Conservation (phyloP, 2,113 vertebrate species). For the Hypocryptadius cinnamomeus region DNA sequence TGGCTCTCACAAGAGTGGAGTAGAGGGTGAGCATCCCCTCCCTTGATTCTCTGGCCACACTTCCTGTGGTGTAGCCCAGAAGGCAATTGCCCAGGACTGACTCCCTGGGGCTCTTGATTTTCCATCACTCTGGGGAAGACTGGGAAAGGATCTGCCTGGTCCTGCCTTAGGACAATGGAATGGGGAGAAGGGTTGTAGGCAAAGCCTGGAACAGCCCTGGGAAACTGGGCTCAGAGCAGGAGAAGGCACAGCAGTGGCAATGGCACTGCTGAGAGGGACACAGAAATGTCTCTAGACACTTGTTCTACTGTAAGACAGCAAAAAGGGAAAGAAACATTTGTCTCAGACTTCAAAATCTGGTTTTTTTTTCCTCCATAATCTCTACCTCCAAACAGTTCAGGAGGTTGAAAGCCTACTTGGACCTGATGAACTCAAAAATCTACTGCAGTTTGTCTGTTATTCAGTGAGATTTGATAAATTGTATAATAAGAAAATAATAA, state of each 20-base stretch:
- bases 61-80: not conserved
- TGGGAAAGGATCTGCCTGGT: not conserved
- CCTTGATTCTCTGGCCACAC: not conserved
- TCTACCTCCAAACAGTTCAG: not conserved
- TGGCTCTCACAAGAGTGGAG: fast-evolving
- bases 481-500: not conserved
- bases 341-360: not conserved
- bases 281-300: not conserved
- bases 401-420: not conserved
- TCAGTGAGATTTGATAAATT: not conserved
- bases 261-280: not conserved
- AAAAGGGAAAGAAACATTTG: not conserved
- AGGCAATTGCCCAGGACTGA: fast-evolving
- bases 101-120: not conserved
- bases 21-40: fast-evolving
- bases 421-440: not conserved
- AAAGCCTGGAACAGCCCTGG: not conserved
- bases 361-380: not conserved
- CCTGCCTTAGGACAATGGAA: not conserved
- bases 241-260: not conserved
- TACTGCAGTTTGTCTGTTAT: not conserved
- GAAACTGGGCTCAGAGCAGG: not conserved
- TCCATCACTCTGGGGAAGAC: not conserved
- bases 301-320: not conserved
- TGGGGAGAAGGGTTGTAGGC: not conserved